These are phyloP conservation scores for Perca flavescens DNA, from an alignment of 2,113 vertebrate genomes.

Conservation along the genomic window DNA sequence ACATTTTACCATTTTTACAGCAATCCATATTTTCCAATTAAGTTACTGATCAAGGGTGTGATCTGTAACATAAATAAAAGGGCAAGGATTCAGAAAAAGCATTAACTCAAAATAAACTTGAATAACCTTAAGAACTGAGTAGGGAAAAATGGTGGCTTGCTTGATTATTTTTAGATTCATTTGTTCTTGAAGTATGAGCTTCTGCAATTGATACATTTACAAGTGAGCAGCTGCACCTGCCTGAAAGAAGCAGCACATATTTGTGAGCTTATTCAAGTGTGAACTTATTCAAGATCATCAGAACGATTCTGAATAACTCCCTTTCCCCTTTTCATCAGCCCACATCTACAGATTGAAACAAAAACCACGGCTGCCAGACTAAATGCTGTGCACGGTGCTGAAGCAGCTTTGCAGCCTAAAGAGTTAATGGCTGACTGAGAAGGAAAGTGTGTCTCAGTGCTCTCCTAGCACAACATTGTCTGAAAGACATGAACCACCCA, in stretches of 20 bases:
- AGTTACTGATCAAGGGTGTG: neutral
- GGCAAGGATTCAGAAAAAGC: neutral
- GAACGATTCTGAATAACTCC: slow-evolving; percentile 13
- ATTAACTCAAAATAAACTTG: neutral
- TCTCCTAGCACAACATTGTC: slow-evolving; percentile 60
- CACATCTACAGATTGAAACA: slow-evolving; percentile 9
- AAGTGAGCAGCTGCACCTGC: slow-evolving; percentile 27
- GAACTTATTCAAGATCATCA: slow-evolving; percentile 25
- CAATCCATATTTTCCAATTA: neutral
- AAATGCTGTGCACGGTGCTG: slow-evolving; percentile 1
- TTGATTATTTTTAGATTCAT: slow-evolving; percentile 9
- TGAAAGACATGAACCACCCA: slow-evolving; percentile 69
- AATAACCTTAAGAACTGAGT: neutral
- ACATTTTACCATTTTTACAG: neutral
- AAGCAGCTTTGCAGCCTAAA: slow-evolving; percentile 48
- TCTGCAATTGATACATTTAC: slow-evolving; percentile 4
- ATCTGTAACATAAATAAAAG: neutral
- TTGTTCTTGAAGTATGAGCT: slow-evolving; percentile 9
- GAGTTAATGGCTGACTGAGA: slow-evolving; percentile 73
- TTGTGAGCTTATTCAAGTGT: slow-evolving; percentile 17
- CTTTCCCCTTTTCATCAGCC: slow-evolving; percentile 29
- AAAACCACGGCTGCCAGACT: slow-evolving; percentile 45
- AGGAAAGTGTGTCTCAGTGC: slow-evolving; percentile 61
- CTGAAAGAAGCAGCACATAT: slow-evolving; percentile 2
- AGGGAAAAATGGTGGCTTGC: neutral